These are phyloP conservation scores for Oligia latruncula DNA, from an alignment of 2,888 invertebrate species.

Conservation along the genomic window DNA sequence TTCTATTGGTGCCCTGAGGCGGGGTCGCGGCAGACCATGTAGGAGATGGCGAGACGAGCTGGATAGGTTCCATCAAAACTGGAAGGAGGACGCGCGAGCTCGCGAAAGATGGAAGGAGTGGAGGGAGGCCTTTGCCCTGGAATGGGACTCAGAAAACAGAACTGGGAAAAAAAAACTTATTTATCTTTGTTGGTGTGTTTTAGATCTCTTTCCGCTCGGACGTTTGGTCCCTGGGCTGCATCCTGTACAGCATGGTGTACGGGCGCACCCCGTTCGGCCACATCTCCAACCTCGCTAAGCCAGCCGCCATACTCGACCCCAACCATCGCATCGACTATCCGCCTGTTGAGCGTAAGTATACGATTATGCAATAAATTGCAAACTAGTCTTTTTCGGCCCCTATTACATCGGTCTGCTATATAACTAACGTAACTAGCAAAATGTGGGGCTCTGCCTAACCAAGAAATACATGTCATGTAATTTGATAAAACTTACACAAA, in stretches of 20 bases:
- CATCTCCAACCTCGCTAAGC: slow-evolving; percentile 93
- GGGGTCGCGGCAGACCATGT: too few species aligned
- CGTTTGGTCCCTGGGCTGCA: slow-evolving; percentile 99
- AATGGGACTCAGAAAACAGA: too few species aligned
- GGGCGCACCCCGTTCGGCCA: slow-evolving; percentile 97
- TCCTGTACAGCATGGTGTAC: slow-evolving; percentile 97
- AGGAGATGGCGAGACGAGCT: too few species aligned
- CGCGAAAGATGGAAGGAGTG: too few species aligned
- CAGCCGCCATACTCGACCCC: slow-evolving; percentile 94
- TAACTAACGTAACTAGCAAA: neutral
- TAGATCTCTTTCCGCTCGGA: slow-evolving; percentile 97
- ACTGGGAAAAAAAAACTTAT: too few species aligned
- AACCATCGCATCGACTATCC: slow-evolving; percentile 94
- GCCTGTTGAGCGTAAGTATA: slow-evolving; percentile 85
- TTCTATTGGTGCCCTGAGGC: too few species aligned
- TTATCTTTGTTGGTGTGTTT: slow-evolving; percentile 48
- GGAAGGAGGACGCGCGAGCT: too few species aligned
- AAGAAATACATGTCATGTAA: neutral
- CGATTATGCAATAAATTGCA: neutral
- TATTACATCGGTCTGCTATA: neutral
- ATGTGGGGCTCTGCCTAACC: neutral
- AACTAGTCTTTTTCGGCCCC: neutral
- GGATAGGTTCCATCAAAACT: too few species aligned
- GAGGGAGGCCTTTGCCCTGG: too few species aligned
- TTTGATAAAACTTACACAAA: neutral